Evolutionary conservation across 2,113 vertebrate species (phyloP).

Genomic region (Neotoma lepida): DNA sequence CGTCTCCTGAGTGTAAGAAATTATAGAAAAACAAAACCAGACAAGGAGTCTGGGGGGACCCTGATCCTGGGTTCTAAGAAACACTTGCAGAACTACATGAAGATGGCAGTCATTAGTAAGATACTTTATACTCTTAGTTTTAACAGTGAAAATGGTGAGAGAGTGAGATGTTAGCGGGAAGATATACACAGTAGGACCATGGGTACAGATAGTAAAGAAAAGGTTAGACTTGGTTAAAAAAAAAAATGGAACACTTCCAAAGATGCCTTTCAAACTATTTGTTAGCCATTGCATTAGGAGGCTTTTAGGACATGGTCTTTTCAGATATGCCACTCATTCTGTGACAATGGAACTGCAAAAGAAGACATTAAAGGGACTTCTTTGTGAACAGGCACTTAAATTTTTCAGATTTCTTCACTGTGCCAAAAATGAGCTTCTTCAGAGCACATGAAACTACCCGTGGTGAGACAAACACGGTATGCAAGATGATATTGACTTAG

Average conservation of each 20-base stretch:
- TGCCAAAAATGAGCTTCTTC: background rate
- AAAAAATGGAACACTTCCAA: background rate
- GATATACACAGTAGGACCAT: background rate
- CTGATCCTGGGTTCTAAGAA: background rate
- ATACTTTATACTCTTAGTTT: background rate
- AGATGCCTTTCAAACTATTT: background rate
- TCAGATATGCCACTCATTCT: background rate
- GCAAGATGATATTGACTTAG: background rate
- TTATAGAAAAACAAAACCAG: background rate
- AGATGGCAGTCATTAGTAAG: background rate
- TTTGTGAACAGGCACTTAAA: background rate
- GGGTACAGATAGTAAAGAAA: background rate
- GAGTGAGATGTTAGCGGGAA: background rate
- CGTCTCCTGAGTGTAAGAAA: background rate
- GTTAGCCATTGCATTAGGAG: background rate
- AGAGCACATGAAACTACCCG: background rate
- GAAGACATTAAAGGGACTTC: slow-evolving; percentile 5
- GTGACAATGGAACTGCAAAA: background rate
- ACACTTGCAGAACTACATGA: background rate
- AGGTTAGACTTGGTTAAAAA: background rate
- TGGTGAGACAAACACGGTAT: background rate
- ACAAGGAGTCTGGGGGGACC: background rate
- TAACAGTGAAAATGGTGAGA: background rate
- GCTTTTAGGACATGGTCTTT: background rate
- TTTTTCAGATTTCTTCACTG: background rate